A percentile compares a stretch with the other conserved stretches of the same genome.
These are phyloP conservation scores for Camponotus vicinus DNA, from an alignment of 1,140 invertebrate species.

Conservation along the genomic window DNA sequence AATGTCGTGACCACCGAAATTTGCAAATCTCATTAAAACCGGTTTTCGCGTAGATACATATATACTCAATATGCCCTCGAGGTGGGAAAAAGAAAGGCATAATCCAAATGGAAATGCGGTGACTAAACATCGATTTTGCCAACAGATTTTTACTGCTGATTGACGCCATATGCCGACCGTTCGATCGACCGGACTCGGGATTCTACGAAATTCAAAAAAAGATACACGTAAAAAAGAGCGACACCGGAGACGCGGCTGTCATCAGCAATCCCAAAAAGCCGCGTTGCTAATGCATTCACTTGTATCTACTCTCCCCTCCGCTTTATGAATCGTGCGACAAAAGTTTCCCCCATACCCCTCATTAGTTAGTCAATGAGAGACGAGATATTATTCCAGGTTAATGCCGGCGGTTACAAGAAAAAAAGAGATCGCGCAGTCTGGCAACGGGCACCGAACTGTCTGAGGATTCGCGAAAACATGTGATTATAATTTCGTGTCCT, in stretches of 20 bases:
- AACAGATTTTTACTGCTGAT: conserved; percentile 25
- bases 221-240: conserved; percentile 18
- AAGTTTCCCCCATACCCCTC: background rate
- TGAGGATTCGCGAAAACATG: conserved; percentile 33
- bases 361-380: conserved; percentile 19
- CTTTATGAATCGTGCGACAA: background rate
- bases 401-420: background rate
- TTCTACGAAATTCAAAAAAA: conserved; percentile 31
- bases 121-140: conserved; percentile 53
- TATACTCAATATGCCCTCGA: conserved; percentile 4
- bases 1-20: conserved; percentile 46
- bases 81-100: conserved; percentile 45
- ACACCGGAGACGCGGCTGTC: background rate
- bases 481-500: conserved; percentile 28
- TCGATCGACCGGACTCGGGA: background rate
- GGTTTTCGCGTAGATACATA: conserved; percentile 23
- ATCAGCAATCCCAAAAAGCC: background rate
- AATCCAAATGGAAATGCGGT: conserved; percentile 20
- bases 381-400: conserved; percentile 8
- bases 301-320: background rate
- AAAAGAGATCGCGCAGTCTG: conserved; percentile 7
- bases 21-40: conserved; percentile 58
- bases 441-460: conserved; percentile 15
- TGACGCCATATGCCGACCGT: conserved; percentile 14
- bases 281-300: conserved; percentile 5